Conservation (phyloP, 2,888 invertebrate species). For the Chymomyza amoena region DNA sequence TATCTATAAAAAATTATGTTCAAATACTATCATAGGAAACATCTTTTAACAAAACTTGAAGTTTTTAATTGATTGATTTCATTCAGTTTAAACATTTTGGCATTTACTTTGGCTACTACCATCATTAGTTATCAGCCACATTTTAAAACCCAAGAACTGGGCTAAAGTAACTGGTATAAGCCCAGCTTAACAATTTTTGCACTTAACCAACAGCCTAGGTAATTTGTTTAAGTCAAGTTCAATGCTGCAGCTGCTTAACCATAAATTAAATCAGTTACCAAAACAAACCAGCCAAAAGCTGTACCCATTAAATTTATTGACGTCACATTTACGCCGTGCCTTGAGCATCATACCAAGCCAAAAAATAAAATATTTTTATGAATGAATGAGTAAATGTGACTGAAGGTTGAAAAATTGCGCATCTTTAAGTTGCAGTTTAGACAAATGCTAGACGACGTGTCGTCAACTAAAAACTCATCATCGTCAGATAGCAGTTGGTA, state of each 20-base stretch:
- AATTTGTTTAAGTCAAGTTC: slow-evolving; percentile 65
- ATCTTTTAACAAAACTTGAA: no score
- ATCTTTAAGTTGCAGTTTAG: background rate
- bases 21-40: no score
- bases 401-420: background rate
- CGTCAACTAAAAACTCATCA: slow-evolving; percentile 31
- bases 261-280: background rate
- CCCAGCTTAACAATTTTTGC: no score
- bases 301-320: background rate
- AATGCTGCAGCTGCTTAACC: slow-evolving; percentile 35
- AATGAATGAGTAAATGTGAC: slow-evolving; percentile 43
- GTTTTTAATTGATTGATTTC: no score
- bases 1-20: no score
- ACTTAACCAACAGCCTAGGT: slow-evolving; percentile 7
- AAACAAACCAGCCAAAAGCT: slow-evolving; percentile 26
- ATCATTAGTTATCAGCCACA: no score
- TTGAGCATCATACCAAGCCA: slow-evolving; percentile 28
- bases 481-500: slow-evolving; percentile 17
- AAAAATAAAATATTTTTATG: slow-evolving; percentile 53
- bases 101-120: no score
- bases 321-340: slow-evolving; percentile 43
- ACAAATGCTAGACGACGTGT: background rate
- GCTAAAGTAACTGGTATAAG: no score
- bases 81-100: no score
- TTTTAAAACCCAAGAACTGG: no score